phyloP scores from a whole-genome alignment of 2,113 vertebrate genomes.

The Salminus brasiliensis region DNA sequence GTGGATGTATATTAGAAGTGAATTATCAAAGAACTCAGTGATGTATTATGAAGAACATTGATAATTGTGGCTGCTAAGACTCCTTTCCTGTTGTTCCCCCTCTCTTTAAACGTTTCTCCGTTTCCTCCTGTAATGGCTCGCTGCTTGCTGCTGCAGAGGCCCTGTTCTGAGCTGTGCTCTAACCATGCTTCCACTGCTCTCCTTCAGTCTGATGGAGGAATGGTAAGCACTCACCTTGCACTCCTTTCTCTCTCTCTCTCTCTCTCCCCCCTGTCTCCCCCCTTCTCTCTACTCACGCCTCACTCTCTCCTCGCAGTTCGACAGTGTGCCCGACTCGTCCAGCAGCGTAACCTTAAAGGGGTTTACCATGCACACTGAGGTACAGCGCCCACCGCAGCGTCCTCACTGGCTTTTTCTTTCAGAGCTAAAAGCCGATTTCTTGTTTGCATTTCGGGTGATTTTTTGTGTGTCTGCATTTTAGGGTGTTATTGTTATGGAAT shows the following conservation, averaged over 20 bases:
- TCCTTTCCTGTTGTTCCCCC: conserved; percentile 14
- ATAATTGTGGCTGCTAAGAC: neutral
- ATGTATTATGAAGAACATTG: too few relatives aligned
- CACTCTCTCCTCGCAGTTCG: conserved; percentile 82
- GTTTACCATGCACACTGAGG: conserved; percentile 89
- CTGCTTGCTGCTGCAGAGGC: conserved; percentile 50
- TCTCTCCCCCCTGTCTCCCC: conserved; percentile 62
- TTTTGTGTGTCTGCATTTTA: neutral
- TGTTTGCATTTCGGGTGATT: neutral
- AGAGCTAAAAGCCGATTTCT: neutral
- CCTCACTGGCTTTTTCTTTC: neutral
- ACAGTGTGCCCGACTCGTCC: conserved; percentile 85
- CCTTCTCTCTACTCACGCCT: conserved; percentile 59
- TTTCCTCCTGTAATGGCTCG: conserved; percentile 16
- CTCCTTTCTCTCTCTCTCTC: conserved; percentile 14
- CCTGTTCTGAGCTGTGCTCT: conserved; percentile 53
- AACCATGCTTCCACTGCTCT: conserved; percentile 54
- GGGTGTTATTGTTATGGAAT: neutral
- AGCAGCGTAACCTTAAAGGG: conserved; percentile 92
- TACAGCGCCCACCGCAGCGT: conserved; percentile 68
- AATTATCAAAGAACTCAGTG: neutral
- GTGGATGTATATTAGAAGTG: conserved; percentile 6
- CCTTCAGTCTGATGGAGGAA: conserved; percentile 50
- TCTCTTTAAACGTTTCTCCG: conserved; percentile 52
- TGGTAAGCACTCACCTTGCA: conserved; percentile 45